Evolutionary conservation across 2,888 invertebrate genomes (phyloP), one percentile per base, ranked within the genome.

Genomic region (Mimumesa dahlbomi): DNA sequence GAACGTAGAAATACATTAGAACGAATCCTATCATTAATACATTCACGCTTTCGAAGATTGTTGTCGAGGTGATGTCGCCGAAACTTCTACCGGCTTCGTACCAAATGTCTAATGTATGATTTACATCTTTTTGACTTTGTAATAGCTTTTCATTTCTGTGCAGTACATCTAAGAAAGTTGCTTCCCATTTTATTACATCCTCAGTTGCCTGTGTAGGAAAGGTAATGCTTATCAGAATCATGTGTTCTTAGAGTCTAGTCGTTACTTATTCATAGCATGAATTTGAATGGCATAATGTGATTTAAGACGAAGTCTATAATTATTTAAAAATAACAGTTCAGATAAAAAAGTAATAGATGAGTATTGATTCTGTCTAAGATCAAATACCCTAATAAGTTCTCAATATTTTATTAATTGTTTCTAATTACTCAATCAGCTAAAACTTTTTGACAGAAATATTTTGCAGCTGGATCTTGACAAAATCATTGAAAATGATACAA

Each of bases 1-100:
- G 91, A 40, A 96, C 93, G 84, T 95, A 96, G 36, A 94, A 82
- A 81, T 95, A 93, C 93, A 96, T 95, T 48, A 95, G 86, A 38
- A 92, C 73, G 70, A 94, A 93, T 46, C 96, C 96, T 61, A 93
- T 84, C 29, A 92, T 90, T 16, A 96, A 87, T 89, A 94, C 94
- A 77, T 93, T 93, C 63, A 94, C 90, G 84, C 96, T 96, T 87
- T 93, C 92, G 85, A 94, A 94, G 91, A 95, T 93, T 5, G 94
- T 91, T 46, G 91, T 90, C 1, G 92, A 92, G 85, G 94, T 95
- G 29, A 94, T 92, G 85, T 95, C 95, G n/a, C 93, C 94, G 89
- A 94, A 95, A 88, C 95, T 93, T 76, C 89, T 77, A 4, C 86
- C 88, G 19, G 89, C 86, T 75, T 85, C 83, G 14, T 87, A 89